phyloP scores from a whole-genome alignment of 2,888 invertebrate species.

The Agelastica alni region DNA sequence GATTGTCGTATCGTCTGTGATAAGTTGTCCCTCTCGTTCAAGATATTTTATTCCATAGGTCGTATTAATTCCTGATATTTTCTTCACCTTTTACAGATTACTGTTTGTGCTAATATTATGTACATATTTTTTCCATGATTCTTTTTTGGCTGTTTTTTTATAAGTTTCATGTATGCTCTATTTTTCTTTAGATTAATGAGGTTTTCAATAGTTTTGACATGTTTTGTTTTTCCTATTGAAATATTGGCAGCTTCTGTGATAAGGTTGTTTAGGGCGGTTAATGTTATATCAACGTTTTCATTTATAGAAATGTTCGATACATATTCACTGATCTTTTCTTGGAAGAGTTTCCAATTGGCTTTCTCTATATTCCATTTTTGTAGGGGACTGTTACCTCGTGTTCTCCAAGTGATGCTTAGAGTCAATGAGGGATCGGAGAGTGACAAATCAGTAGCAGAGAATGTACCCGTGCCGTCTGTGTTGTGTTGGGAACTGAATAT shows the following conservation, averaged over 20 bases:
- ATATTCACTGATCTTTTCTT: neutral
- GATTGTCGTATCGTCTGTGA: no score
- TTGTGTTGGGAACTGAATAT: no score
- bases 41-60: neutral
- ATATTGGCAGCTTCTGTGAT: no score
- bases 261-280: neutral
- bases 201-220: slow-evolving; percentile 1
- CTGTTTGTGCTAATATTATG: neutral
- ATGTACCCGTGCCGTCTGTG: no score
- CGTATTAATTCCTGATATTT: neutral
- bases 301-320: neutral
- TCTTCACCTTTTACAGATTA: neutral
- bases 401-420: neutral
- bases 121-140: neutral
- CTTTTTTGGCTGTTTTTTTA: neutral
- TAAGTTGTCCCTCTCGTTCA: no score
- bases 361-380: no score
- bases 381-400: neutral
- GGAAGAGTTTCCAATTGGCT: no score
- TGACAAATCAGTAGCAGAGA: neutral
- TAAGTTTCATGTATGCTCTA: neutral
- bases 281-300: neutral
- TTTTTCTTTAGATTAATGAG: slow-evolving; percentile 6
- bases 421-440: no score
- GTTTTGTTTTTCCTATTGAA: no score